phyloP scores from a whole-genome alignment of 92 coral and sea anemone genomes.

The Metridium senile region DNA sequence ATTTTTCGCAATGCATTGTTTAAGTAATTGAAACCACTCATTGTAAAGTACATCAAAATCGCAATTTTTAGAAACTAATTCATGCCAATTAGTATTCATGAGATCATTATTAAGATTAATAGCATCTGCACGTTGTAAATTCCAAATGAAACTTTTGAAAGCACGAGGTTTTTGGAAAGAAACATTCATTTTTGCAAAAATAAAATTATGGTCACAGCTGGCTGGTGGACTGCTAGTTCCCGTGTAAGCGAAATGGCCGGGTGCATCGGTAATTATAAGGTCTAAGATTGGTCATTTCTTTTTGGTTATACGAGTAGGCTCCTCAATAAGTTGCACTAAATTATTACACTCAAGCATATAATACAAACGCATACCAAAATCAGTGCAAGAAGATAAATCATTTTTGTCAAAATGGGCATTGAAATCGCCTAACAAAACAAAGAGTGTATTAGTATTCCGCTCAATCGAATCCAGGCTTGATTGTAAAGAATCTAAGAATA shows the following conservation, averaged over 20 bases:
- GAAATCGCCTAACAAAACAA: constrained; percentile 36
- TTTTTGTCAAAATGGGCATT: constrained; percentile 32
- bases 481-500: constrained; percentile 22
- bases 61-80: constrained; percentile 1
- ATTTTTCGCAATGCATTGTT: constrained; percentile 12
- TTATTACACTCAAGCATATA: constrained; percentile 43
- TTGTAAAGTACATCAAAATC: neutral
- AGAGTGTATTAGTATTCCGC: constrained; percentile 19
- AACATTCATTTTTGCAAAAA: constrained; percentile 35
- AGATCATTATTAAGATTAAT: constrained; percentile 18
- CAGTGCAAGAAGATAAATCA: neutral
- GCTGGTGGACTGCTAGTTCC: constrained; percentile 50
- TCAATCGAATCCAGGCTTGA: constrained; percentile 29
- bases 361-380: constrained; percentile 21
- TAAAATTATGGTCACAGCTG: constrained; percentile 48
- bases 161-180: constrained; percentile 5
- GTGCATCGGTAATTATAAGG: constrained; percentile 38
- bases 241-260: constrained; percentile 48
- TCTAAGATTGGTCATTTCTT: constrained; percentile 18
- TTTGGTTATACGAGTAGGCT: constrained; percentile 43
- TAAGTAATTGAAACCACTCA: constrained; percentile 5
- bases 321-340: constrained; percentile 15
- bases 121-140: constrained; percentile 20
- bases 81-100: neutral
- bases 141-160: constrained; percentile 11